A percentile compares a stretch with the other conserved stretches of the same genome.
Evolutionary conservation across 2,797 vertebrate species (phyloP).

Genomic region (Lindbergichthys nudifrons): DNA sequence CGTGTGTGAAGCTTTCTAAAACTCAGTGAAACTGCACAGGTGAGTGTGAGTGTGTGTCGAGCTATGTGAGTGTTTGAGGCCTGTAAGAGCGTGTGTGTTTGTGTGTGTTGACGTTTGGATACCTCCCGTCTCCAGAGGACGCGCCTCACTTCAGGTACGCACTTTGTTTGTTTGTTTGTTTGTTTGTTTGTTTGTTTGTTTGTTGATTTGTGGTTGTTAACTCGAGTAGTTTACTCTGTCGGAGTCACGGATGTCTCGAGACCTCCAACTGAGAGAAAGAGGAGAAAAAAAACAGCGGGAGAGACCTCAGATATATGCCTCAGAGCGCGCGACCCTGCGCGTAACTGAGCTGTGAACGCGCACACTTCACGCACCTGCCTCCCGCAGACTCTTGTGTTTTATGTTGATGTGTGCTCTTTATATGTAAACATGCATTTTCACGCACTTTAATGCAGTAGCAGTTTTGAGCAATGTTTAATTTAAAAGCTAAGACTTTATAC

Average conservation of each 20-base stretch:
- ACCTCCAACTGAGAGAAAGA: constrained; percentile 16
- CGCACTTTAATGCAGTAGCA: no score
- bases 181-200: constrained; percentile 10
- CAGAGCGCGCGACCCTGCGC: constrained; percentile 48
- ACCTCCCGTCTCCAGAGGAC: constrained; percentile 39
- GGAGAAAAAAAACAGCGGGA: not conserved
- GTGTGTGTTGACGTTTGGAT: constrained; percentile 41
- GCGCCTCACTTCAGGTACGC: constrained; percentile 60
- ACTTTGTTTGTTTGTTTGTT: constrained; percentile 16
- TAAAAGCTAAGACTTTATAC: no score
- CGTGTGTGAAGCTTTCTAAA: constrained; percentile 74
- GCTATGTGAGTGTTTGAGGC: not conserved
- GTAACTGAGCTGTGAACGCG: constrained; percentile 40
- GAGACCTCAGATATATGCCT: constrained; percentile 38
- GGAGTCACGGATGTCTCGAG: constrained; percentile 24
- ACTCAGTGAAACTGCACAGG: constrained; percentile 63
- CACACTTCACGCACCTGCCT: constrained; percentile 34
- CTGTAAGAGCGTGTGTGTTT: not conserved
- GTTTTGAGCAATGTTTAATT: no score
- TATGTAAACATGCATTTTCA: not conserved
- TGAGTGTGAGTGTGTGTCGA: constrained; percentile 27
- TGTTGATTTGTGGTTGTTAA: not conserved
- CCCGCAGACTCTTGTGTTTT: not conserved
- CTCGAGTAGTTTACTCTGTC: not conserved
- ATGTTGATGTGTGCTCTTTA: not conserved